Evolutionary conservation across 2,113 vertebrate genomes (phyloP).

Genomic region (Lepus europaeus): DNA sequence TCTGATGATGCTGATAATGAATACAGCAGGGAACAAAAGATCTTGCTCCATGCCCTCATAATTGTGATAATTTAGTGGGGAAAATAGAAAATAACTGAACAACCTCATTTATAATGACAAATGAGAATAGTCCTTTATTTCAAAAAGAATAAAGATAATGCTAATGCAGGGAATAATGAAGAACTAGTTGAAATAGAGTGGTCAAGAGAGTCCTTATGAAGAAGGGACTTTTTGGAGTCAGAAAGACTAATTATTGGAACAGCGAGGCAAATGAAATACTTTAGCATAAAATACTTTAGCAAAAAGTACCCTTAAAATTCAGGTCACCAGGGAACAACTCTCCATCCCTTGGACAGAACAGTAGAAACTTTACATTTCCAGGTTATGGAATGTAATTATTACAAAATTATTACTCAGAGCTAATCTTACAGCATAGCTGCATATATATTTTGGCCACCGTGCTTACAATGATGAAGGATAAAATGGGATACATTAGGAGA

Average conservation of each 20-base stretch:
- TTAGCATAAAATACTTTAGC: neutral
- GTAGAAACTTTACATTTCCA: constrained; percentile 38
- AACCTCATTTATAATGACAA: constrained; percentile 36
- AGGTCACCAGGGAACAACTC: neutral
- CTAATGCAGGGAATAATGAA: neutral
- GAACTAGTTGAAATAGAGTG: neutral
- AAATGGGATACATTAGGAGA: neutral
- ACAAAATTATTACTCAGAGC: constrained; percentile 1
- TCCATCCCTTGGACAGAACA: neutral
- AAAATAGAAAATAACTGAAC: constrained; percentile 28
- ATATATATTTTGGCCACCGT: neutral
- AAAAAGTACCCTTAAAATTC: neutral
- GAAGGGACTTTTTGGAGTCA: neutral
- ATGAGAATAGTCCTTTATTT: neutral
- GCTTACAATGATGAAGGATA: neutral
- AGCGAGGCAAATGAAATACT: neutral
- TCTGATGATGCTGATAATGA: neutral
- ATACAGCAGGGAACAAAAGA: neutral
- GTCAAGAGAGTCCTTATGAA: neutral
- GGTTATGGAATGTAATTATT: neutral
- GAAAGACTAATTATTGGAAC: neutral
- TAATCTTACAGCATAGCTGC: neutral
- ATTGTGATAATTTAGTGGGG: neutral
- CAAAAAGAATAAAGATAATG: constrained; percentile 21
- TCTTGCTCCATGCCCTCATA: neutral